phyloP scores from a whole-genome alignment of 1,140 invertebrate genomes.

The Pseudomyrmex flavicornis region DNA sequence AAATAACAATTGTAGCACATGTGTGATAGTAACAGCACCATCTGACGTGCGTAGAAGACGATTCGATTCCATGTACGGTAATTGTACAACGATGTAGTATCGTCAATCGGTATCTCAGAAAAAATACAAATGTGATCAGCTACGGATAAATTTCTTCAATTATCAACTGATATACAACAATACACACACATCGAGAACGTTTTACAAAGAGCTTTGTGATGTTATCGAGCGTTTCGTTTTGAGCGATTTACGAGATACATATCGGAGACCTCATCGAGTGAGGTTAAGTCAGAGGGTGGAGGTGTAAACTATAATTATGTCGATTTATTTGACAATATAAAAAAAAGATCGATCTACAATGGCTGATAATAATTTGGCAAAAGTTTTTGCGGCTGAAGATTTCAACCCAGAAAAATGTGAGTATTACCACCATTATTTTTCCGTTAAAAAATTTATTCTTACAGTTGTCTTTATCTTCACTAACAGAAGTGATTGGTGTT shows the following conservation, averaged over 20 bases:
- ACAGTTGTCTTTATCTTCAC: no score
- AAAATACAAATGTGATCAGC: no score
- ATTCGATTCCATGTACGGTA: no score
- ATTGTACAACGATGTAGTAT: no score
- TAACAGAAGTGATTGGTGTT: not conserved
- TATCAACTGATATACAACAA: not conserved
- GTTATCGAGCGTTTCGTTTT: not conserved
- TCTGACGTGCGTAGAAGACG: not conserved
- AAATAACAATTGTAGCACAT: not conserved
- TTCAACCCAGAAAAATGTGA: conserved; percentile 86
- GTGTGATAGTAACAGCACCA: not conserved
- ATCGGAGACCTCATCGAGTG: not conserved
- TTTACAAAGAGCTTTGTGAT: not conserved
- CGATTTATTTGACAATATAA: conserved; percentile 13
- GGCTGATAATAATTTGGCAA: conserved; percentile 77
- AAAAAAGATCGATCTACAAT: conserved; percentile 68
- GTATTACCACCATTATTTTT: conserved; percentile 30
- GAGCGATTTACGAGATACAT: not conserved
- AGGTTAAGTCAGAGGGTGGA: conserved; percentile 34
- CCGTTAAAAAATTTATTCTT: not conserved
- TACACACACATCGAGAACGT: no score
- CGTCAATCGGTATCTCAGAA: no score
- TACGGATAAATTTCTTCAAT: not conserved
- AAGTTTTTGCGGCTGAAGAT: conserved; percentile 80
- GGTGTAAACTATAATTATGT: conserved; percentile 38